phyloP scores from a whole-genome alignment of 2,113 vertebrate species.

The Chloropsis cyanopogon region DNA sequence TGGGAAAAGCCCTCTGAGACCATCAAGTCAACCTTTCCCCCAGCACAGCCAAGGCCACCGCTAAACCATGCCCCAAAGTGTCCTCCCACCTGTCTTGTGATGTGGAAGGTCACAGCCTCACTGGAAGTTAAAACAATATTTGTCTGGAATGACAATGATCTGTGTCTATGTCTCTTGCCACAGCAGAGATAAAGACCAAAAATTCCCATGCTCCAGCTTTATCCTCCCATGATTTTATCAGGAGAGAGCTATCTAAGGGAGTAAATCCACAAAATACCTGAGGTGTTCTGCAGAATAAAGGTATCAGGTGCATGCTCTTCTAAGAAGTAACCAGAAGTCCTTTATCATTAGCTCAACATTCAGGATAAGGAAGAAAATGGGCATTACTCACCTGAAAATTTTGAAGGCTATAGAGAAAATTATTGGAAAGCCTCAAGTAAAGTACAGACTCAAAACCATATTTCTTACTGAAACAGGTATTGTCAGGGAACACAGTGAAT shows the following conservation, averaged over 20 bases:
- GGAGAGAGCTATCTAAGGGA: not conserved
- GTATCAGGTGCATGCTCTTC: not conserved
- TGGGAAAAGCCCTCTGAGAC: not conserved
- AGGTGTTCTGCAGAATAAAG: not conserved
- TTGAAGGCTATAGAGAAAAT: not conserved
- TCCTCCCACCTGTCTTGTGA: not conserved
- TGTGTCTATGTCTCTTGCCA: not conserved
- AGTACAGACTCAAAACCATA: not conserved
- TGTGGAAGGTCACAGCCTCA: not conserved
- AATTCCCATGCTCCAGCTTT: not conserved
- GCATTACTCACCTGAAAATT: not conserved
- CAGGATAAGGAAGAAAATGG: not conserved
- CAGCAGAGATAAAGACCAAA: not conserved
- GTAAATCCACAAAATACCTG: not conserved
- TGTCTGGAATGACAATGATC: not conserved
- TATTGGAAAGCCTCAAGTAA: not conserved
- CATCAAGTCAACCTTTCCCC: rapidly evolving
- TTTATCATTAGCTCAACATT: not conserved
- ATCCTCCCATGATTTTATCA: not conserved
- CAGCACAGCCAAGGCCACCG: not conserved
- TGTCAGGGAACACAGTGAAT: not conserved
- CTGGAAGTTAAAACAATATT: not conserved
- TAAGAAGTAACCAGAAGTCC: not conserved
- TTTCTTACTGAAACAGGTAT: not conserved
- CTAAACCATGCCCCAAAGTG: not conserved